Evolutionary conservation across 2,888 invertebrate species (phyloP), one percentile per base, ranked within the genome.

Genomic region (Trissoscelio sp.): DNA sequence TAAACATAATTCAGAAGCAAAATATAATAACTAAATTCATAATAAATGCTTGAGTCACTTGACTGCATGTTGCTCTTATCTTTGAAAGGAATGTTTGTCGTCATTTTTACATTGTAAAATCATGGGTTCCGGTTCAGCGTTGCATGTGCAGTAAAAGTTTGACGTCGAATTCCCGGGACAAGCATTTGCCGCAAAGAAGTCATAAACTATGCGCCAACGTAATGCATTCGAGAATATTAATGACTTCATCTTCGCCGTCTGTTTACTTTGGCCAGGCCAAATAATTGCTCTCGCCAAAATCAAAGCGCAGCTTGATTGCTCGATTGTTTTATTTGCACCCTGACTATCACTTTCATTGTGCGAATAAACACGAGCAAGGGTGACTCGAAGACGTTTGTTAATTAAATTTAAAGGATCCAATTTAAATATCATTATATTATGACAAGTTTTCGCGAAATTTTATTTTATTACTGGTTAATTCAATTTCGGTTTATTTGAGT

Each of bases 221-320:
- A 55, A 60, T 53, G 31, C 51, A 37, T 77, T 69, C 60, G 44
- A 28, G 44, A 60, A 60, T 77, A 77, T 69, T 69, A 77, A 77
- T 77, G 48, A 18, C 20, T 57, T 67, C 75, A 75, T 75, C 75
- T 48, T 58, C 51, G 48, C 39, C 31, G 44, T 53, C 69, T 69
- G 67, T 77, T 67, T 53, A 53, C 67, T n/a, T n/a, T 7, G 16
- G 12, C 18, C n/a, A n/a, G 24, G 39, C 37, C 66, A 57, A 70
- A 78, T 78, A 70, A 77, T 78, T 70, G 57, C 42, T 9, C 37
- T 12, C 72, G 22, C 22, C 34, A 46, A 79, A 79, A 66, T 57
- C 72, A 79, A 73, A 73, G 66, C 64, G 20, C n/a, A n/a, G n/a
- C n/a, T n/a, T n/a, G n/a, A n/a, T n/a, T n/a, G n/a, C n/a, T n/a